phyloP scores from a whole-genome alignment of 2,888 invertebrate species.

The Sepiola atlantica region DNA sequence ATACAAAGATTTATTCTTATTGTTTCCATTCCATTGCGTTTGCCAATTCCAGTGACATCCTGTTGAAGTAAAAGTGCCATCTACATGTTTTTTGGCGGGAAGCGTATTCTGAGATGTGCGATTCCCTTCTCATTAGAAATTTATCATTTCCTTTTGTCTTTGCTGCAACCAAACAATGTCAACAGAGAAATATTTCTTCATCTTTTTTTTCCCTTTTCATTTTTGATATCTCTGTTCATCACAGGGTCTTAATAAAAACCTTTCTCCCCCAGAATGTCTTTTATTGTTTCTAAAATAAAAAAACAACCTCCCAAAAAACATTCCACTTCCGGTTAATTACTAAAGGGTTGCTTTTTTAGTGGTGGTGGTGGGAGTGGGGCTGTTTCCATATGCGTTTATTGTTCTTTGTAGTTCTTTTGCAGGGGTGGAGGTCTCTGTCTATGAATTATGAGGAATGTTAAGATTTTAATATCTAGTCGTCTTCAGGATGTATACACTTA shows the following conservation, averaged over 20 bases:
- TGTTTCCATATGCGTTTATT: background rate
- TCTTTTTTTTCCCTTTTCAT: background rate
- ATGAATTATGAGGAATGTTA: background rate
- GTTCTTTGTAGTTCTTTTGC: background rate
- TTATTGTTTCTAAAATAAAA: background rate
- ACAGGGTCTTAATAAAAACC: background rate
- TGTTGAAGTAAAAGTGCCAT: background rate
- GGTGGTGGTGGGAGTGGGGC: too few relatives aligned
- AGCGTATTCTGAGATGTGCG: background rate
- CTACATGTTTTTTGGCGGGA: too few relatives aligned
- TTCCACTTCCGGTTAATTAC: background rate
- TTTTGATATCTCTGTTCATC: background rate
- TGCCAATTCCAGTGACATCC: background rate
- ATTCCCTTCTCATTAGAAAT: background rate
- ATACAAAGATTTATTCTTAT: too few relatives aligned
- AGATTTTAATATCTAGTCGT: background rate
- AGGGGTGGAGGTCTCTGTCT: background rate
- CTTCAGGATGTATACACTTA: slow-evolving; percentile 8
- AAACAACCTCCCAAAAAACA: too few relatives aligned
- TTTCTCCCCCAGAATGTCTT: background rate
- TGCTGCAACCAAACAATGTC: background rate
- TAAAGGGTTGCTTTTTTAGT: background rate
- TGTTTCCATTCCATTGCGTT: background rate
- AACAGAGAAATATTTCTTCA: background rate
- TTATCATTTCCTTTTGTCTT: background rate